Percentiles rank a stretch among this genome's conserved stretches.
Conservation (phyloP, 2,797 vertebrate species). For the Poeciliopsis paucimaculata region DNA sequence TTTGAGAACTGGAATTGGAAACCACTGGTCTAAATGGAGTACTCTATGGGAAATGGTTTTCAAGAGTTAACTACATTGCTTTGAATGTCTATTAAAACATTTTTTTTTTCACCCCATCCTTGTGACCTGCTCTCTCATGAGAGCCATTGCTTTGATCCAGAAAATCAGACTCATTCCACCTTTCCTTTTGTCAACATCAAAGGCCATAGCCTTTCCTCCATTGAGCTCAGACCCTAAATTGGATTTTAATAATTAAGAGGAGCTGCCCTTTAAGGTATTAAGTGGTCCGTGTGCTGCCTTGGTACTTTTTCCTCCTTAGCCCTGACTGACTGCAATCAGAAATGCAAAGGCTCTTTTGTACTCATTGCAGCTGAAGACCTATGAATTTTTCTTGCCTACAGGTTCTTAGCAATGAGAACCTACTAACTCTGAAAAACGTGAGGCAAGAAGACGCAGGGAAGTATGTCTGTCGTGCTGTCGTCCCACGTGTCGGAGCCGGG, state of each 20-base stretch:
- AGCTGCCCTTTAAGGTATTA: constrained; percentile 74
- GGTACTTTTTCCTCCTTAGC: constrained; percentile 27
- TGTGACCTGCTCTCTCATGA: constrained; percentile 34
- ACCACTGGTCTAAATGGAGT: background rate
- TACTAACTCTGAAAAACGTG: constrained; percentile 91
- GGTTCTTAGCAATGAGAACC: constrained; percentile 98
- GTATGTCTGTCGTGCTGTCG: constrained; percentile 95
- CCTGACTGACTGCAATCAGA: constrained; percentile 44
- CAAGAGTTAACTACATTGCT: constrained; percentile 9
- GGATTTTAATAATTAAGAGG: constrained; percentile 87
- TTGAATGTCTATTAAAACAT: constrained; percentile 31
- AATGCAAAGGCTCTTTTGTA: constrained; percentile 49
- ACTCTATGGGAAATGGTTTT: background rate
- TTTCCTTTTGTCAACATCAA: constrained; percentile 67
- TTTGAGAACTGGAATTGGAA: background rate
- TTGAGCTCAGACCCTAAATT: constrained; percentile 75
- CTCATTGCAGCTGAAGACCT: constrained; percentile 60
- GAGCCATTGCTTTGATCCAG: constrained; percentile 52
- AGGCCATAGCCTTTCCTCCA: constrained; percentile 58
- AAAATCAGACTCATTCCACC: constrained; percentile 64
- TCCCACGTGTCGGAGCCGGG: constrained; percentile 92
- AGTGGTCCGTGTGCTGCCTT: constrained; percentile 51
- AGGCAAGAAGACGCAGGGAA: constrained; percentile 97
- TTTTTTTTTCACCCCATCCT: constrained; percentile 16
- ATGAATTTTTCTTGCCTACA: constrained; percentile 62